Evolutionary conservation across 2,888 invertebrate genomes (phyloP).

Genomic region (Automeris io): DNA sequence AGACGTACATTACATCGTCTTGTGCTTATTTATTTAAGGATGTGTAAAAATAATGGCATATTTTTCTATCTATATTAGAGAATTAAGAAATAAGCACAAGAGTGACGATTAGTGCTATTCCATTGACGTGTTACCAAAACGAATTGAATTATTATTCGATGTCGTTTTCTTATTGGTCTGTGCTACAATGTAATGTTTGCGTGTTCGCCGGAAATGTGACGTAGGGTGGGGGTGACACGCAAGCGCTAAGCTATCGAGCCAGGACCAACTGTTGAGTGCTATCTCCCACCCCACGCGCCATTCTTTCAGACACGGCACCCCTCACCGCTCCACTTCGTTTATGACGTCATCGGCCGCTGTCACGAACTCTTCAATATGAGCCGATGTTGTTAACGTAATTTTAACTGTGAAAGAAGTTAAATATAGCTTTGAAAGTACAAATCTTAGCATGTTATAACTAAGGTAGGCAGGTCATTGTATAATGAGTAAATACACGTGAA

Average conservation of each 20-base stretch:
- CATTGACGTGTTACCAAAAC: too few species aligned
- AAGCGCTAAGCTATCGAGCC: constrained; percentile 64
- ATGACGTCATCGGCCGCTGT: constrained; percentile 54
- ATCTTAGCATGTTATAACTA: too few species aligned
- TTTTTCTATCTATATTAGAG: too few species aligned
- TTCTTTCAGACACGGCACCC: constrained; percentile 28
- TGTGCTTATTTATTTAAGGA: too few species aligned
- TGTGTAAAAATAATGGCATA: too few species aligned
- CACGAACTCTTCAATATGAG: constrained; percentile 33
- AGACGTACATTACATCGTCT: too few species aligned
- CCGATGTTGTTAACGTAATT: constrained; percentile 30
- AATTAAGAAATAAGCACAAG: too few species aligned
- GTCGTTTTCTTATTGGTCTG: too few species aligned
- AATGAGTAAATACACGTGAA: too few species aligned
- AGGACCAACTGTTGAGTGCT: constrained; percentile 70
- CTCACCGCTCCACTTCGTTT: constrained; percentile 27
- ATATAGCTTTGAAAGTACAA: constrained; percentile 7
- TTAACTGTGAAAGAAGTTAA: constrained; percentile 27
- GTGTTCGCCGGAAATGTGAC: constrained; percentile 44
- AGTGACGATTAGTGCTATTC: too few species aligned
- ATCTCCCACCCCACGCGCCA: constrained; percentile 30
- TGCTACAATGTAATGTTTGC: constrained; percentile 18
- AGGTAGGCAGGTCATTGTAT: too few species aligned
- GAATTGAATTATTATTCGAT: too few species aligned
- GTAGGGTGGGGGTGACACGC: constrained; percentile 41